Evolutionary conservation across 2,888 invertebrate species (phyloP), one percentile per base, ranked within the genome.

Genomic region (Lasius fuliginosus): DNA sequence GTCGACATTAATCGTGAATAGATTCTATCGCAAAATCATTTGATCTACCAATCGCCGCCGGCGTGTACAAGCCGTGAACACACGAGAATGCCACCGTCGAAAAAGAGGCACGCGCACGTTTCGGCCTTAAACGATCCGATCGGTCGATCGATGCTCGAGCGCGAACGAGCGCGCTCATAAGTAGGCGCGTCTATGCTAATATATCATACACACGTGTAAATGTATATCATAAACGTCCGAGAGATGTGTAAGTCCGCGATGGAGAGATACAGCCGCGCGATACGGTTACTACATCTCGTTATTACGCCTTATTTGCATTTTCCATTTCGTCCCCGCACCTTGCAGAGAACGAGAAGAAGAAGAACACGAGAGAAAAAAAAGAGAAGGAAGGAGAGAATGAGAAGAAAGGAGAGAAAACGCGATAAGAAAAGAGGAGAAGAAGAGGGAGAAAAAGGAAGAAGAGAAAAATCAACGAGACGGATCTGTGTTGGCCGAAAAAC

Each of bases 291-390:
- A 53, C 91, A 91, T 89, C 92, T 93, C 92, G 90, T 93, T 91
- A 92, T 92, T 92, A 90, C 91, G 88, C 87, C 91, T 91, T 89
- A 93, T 93, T 93, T 93, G 91, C 93, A 90, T 92, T 92, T 92
- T 91, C 91, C 93, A 91, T 92, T 93, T 92, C 88, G 88, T 89
- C 81, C 89, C 83, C 86, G 90, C 92, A 92, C 90, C 92, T 92
- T 91, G 89, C 88, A 87, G 69, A 62, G 79, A 49, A 49, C 18
- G 53, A 33, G 33, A 53, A 12, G 53, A 30, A 85, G 68, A 74
- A 65, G 82, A 67, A 86, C 85, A 58, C 4, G 42, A 58, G 68
- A 81, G 68, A 79, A 46, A 58, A 73, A 60, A 46, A 23, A 46
- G 42, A 27, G 67, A 65, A 64, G 58, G 62, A 67, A 56, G 79